Evolutionary conservation across 2,797 vertebrate species (phyloP).

Genomic region (Bovichtus variegatus): DNA sequence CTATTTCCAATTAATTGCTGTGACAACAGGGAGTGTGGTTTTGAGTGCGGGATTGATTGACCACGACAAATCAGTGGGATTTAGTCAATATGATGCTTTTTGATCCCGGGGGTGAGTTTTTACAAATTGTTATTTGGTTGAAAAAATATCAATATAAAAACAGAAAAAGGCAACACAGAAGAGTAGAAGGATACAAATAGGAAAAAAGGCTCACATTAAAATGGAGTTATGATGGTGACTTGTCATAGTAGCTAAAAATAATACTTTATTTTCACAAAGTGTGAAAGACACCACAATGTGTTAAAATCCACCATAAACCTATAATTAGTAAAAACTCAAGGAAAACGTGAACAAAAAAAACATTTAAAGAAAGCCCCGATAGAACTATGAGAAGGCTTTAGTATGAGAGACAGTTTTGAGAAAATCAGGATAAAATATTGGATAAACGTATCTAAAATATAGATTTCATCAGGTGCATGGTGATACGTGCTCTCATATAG

Average conservation of each 20-base stretch:
- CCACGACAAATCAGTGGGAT: conserved; percentile 31
- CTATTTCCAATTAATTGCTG: conserved; percentile 62
- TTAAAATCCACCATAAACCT: neutral
- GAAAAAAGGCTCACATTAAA: neutral
- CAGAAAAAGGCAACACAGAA: neutral
- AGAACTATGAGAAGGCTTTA: neutral
- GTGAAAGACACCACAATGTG: neutral
- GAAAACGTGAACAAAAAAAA: neutral
- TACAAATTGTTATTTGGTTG: neutral
- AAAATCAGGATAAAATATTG: no score
- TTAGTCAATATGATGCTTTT: conserved; percentile 5
- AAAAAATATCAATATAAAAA: neutral
- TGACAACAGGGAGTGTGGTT: conserved; percentile 47
- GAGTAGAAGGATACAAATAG: neutral
- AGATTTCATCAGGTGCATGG: no score
- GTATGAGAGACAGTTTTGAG: no score
- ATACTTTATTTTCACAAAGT: neutral
- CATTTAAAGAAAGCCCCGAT: neutral
- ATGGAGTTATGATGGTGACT: neutral
- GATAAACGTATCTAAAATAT: no score
- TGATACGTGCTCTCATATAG: no score
- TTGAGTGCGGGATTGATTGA: conserved; percentile 35
- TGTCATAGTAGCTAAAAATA: neutral
- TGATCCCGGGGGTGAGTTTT: neutral
- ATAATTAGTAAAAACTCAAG: neutral